Evolutionary conservation across 1,140 invertebrate species (phyloP).

Genomic region (Papilio polyxenes): DNA sequence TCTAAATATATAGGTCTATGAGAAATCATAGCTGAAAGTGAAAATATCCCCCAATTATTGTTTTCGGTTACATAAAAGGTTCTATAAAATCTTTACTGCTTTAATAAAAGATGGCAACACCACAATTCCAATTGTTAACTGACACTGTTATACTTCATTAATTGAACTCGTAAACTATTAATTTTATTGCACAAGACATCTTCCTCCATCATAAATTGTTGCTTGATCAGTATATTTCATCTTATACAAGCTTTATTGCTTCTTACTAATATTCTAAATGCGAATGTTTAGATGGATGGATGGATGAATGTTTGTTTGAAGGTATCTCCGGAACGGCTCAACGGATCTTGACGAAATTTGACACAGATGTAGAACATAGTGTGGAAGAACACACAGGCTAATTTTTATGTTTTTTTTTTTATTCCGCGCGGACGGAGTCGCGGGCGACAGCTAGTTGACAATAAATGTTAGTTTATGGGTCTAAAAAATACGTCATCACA

Average conservation of each 20-base stretch:
- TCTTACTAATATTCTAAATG: neutral
- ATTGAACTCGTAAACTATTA: conserved; percentile 37
- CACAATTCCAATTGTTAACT: conserved; percentile 14
- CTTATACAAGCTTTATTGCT: conserved; percentile 15
- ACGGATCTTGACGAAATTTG: no score
- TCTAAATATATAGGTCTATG: neutral
- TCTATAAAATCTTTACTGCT: neutral
- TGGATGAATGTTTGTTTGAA: no score
- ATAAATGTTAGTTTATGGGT: neutral
- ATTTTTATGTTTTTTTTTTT: no score
- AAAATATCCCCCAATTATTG: neutral
- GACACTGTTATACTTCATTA: conserved; percentile 36
- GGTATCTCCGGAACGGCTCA: no score
- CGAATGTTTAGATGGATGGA: no score
- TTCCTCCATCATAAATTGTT: conserved; percentile 31
- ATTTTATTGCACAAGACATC: conserved; percentile 36
- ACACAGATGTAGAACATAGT: no score
- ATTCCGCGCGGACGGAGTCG: no score
- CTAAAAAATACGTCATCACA: neutral
- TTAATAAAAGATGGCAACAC: conserved; percentile 10
- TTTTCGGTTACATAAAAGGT: neutral
- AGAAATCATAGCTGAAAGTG: no score
- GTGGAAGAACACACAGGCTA: no score
- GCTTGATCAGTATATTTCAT: neutral
- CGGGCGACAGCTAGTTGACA: no score